Percentiles rank a stretch among this genome's conserved stretches.
Evolutionary conservation across 1,140 invertebrate species (phyloP).

Genomic region (Neuroterus valhalla): DNA sequence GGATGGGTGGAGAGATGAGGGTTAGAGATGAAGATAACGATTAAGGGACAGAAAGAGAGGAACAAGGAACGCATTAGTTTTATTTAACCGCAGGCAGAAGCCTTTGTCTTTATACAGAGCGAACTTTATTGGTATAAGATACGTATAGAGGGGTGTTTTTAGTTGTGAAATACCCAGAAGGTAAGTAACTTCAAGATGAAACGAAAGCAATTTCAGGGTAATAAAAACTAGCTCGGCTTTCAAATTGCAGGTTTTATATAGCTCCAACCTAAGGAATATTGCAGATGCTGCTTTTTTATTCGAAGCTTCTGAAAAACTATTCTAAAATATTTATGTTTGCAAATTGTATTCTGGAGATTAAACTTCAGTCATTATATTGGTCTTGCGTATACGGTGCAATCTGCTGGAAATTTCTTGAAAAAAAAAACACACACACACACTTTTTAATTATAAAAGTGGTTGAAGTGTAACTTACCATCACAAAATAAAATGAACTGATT

Average conservation of each 20-base stretch:
- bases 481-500: no score
- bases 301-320: not conserved
- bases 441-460: no score
- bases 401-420: no score
- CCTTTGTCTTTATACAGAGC: not conserved
- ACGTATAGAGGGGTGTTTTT: not conserved
- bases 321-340: not conserved
- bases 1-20: not conserved
- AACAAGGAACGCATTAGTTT: not conserved
- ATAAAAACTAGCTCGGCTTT: not conserved
- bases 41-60: not conserved
- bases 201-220: conserved; percentile 1
- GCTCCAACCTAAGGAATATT: not conserved
- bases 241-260: not conserved
- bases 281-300: not conserved
- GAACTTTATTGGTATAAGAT: not conserved
- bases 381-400: no score
- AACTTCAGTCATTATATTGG: no score
- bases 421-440: no score
- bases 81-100: not conserved
- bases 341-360: no score
- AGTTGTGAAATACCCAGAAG: not conserved
- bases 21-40: not conserved
- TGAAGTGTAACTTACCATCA: no score
- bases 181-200: not conserved